Conservation (phyloP, 2,113 vertebrate species). For the Colius striatus region DNA sequence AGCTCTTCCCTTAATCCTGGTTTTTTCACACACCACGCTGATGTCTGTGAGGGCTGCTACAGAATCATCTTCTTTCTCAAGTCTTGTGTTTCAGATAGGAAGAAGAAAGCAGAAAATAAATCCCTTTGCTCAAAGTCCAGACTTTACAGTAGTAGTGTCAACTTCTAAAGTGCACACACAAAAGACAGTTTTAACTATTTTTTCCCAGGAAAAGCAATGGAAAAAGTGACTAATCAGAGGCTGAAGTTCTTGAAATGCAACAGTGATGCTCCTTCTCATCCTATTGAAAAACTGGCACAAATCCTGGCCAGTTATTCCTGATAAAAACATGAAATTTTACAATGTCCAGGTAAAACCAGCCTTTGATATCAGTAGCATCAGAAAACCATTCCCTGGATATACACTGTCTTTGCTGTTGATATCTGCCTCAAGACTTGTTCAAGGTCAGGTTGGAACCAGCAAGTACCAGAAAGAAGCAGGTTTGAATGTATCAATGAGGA, state of each 20-base stretch:
- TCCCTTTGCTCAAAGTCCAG: neutral
- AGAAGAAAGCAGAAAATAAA: neutral
- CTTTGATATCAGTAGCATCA: neutral
- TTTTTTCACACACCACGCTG: neutral
- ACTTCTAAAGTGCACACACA: neutral
- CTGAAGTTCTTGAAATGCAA: neutral
- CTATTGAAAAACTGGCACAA: neutral
- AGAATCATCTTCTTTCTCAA: neutral
- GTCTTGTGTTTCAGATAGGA: neutral
- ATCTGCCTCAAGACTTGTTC: neutral
- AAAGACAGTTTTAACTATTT: neutral
- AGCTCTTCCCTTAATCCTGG: neutral
- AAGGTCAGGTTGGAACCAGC: neutral
- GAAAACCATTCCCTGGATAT: neutral
- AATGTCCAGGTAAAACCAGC: neutral
- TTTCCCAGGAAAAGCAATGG: neutral
- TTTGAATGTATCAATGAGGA: neutral
- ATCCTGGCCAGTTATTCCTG: neutral
- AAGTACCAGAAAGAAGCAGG: neutral
- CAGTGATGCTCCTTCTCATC: neutral
- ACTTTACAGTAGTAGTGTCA: neutral
- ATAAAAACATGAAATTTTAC: neutral
- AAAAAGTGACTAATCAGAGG: neutral
- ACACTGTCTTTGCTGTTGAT: neutral
- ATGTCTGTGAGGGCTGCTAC: neutral